Conservation (phyloP, 2,797 vertebrate genomes). For the Lophotriccus pileatus region DNA sequence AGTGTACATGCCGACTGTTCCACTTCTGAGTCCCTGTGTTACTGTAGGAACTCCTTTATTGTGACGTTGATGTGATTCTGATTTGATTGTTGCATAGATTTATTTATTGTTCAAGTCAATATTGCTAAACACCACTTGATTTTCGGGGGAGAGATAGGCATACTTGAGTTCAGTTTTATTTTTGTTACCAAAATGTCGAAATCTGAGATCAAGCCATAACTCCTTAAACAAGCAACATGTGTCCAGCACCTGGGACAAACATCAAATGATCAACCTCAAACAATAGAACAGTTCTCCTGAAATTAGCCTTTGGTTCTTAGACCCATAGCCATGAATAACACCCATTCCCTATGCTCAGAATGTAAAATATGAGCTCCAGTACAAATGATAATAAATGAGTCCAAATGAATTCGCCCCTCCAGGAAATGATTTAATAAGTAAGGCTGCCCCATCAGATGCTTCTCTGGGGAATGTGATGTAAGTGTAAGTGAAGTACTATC, state of each 20-base stretch:
- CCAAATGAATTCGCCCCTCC: constrained; percentile 14
- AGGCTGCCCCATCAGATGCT: neutral
- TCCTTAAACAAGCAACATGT: constrained; percentile 32
- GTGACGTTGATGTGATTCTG: neutral
- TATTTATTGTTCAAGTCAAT: constrained; percentile 7
- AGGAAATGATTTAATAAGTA: constrained; percentile 35
- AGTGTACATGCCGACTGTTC: neutral
- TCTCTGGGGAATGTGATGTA: constrained; percentile 48
- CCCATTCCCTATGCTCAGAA: neutral
- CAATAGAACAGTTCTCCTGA: constrained; percentile 10
- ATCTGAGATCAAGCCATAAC: neutral
- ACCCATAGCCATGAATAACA: constrained; percentile 36
- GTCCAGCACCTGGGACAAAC: constrained; percentile 42
- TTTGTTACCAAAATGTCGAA: constrained; percentile 12
- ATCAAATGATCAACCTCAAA: neutral
- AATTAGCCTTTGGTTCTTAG: neutral
- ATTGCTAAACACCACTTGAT: neutral
- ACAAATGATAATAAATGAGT: constrained; percentile 37
- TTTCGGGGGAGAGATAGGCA: neutral
- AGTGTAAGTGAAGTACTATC: constrained; percentile 55
- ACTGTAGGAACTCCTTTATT: neutral
- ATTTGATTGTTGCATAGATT: neutral
- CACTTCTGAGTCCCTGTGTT: neutral
- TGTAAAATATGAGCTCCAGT: neutral
- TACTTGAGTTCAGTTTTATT: constrained; percentile 8